Evolutionary conservation across 2,113 vertebrate genomes (phyloP), one percentile per base, ranked within the genome.

Genomic region (Rhadina sibilatrix): DNA sequence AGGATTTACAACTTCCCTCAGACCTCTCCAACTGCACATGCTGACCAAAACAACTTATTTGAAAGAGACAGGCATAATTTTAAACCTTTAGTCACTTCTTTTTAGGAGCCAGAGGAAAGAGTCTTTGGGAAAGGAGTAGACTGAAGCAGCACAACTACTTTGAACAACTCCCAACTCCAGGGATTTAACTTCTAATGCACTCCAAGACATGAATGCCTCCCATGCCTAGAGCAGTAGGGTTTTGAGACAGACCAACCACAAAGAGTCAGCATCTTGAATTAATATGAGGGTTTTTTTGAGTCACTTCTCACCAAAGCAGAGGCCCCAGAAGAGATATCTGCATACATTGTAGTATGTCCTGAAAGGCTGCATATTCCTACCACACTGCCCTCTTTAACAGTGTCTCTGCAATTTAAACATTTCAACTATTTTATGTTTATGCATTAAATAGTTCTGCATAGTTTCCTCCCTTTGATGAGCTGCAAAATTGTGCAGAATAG

Each of bases 211-310:
- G 7, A 84, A 87, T 65, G 89, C 46, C 89, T 92, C 68, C 80
- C 87, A 66, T 65, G 92, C 86, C 79, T 83, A 80, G 25, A 94
- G 86, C 68, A 93, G 60, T n/a, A 74, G 80, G 56, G 81, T 46
- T 96, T 83, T 89, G 74, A 94, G 89, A 87, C 47, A 88, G 69
- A 84, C 44, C 56, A 84, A 44, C 52, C 94, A 83, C 82, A 69
- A 84, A 81, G 1, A 94, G 57, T 21, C 82, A 88, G 68, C 83
- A 90, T 71, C 83, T 86, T 87, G 72, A 92, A 89, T 64, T 81
- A 90, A 92, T 77, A 42, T 15, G 23, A 65, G 54, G 31, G 11
- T 0, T 1, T 31, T 80, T 96, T 46, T 82, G 46, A 95, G 57
- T 76, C 35, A 72, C 23, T 93, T 77, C 76, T 95, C 52, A 71